A percentile compares a stretch with the other conserved stretches of the same genome.
Evolutionary conservation across 53 echinoderm and acorn worm species (phyloP).

Genomic region (Holothuria scabra): DNA sequence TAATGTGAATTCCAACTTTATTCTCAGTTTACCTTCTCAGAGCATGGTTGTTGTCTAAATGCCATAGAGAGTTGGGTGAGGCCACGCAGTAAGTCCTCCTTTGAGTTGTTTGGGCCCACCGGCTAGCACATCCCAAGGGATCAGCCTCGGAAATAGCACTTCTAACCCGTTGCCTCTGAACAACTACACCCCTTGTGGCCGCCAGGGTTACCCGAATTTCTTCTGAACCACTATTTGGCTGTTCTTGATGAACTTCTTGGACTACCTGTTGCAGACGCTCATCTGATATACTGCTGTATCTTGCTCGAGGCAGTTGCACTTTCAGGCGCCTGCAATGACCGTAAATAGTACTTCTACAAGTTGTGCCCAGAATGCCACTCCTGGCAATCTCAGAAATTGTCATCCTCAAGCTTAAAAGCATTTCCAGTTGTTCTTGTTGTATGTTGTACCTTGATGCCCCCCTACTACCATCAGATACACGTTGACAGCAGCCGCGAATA

Average conservation of each 20-base stretch:
- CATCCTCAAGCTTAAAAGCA: neutral
- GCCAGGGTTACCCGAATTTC: neutral
- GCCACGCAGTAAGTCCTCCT: neutral
- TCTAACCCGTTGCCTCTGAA: constrained; percentile 7
- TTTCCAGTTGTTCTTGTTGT: neutral
- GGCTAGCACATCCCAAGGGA: constrained; percentile 1
- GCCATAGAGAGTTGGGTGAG: constrained; percentile 27
- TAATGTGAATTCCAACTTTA: too few species aligned
- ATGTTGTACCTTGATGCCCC: neutral
- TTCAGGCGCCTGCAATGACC: neutral
- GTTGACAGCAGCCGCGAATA: too few species aligned
- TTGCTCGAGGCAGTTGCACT: neutral
- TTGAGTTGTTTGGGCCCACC: constrained; percentile 16
- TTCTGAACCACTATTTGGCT: constrained; percentile 12
- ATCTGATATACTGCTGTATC: neutral
- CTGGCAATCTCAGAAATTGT: neutral
- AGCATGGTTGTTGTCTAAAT: constrained; percentile 1
- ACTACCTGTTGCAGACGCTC: neutral
- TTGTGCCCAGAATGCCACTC: neutral
- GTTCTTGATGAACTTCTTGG: neutral
- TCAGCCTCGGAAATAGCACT: neutral
- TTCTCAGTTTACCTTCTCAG: neutral
- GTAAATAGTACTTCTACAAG: neutral
- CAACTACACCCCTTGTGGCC: neutral
- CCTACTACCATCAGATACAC: neutral